Conservation (phyloP, 2,888 invertebrate genomes). For the Tetramorium bicarinatum region DNA sequence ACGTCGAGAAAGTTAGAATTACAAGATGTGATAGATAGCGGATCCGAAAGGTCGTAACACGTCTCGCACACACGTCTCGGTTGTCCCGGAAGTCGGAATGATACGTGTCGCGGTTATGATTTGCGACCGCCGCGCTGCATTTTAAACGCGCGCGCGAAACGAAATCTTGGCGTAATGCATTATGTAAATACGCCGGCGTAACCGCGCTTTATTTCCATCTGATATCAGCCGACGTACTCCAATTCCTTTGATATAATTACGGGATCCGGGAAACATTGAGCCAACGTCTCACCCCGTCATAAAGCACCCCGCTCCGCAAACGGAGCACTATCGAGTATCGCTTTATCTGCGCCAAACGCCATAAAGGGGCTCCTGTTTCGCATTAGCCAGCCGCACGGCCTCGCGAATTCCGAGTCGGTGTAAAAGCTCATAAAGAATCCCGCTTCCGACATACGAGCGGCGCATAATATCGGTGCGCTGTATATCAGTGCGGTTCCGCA, state of each 20-base stretch:
- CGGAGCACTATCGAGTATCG: slow-evolving; percentile 8
- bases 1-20: slow-evolving; percentile 28
- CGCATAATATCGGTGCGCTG: slow-evolving; percentile 78
- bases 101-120: slow-evolving; percentile 38
- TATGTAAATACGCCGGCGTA: neutral
- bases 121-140: neutral
- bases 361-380: slow-evolving; percentile 37
- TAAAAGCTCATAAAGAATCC: slow-evolving; percentile 76
- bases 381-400: slow-evolving; percentile 25
- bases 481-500: slow-evolving; percentile 71
- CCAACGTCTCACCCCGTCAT: neutral
- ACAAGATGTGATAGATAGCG: slow-evolving; percentile 18
- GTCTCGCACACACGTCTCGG: neutral
- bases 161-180: slow-evolving; percentile 18
- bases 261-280: neutral
- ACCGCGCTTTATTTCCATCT: neutral
- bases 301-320: neutral
- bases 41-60: slow-evolving; percentile 1
- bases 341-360: slow-evolving; percentile 27
- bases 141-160: slow-evolving; percentile 14
- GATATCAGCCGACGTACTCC: neutral
- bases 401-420: slow-evolving; percentile 60
- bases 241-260: slow-evolving; percentile 7
- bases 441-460: slow-evolving; percentile 66
- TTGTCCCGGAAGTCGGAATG: slow-evolving; percentile 34